Percentiles rank a stretch among this genome's conserved stretches.
Conservation (phyloP, 2,113 vertebrate species). For the Platysteira castanea region DNA sequence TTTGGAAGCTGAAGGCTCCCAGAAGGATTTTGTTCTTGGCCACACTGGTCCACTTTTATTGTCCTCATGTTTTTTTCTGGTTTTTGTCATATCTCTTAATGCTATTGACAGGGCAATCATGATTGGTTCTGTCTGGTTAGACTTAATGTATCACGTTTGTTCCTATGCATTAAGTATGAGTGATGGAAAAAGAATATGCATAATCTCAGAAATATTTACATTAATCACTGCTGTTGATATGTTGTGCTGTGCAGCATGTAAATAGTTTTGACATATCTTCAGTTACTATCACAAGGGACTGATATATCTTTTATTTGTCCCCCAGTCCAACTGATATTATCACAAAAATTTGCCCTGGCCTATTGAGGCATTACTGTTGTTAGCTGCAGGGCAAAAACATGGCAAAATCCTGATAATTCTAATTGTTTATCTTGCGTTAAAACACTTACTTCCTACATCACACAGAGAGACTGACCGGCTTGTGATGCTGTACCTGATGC, state of each 20-base stretch:
- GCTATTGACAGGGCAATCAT: neutral
- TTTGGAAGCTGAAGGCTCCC: neutral
- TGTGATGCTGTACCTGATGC: neutral
- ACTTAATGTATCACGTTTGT: accelerated
- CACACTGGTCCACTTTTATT: neutral
- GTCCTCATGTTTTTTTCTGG: neutral
- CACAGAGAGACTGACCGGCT: neutral
- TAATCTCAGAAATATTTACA: neutral
- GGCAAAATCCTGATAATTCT: neutral
- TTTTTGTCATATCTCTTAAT: neutral
- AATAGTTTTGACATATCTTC: neutral
- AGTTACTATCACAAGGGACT: neutral
- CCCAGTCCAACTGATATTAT: neutral
- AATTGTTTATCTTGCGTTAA: neutral
- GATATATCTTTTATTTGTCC: neutral
- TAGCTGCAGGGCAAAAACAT: neutral
- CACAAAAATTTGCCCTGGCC: neutral
- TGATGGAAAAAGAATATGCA: neutral
- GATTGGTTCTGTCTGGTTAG: neutral
- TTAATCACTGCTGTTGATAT: neutral
- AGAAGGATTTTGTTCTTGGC: neutral
- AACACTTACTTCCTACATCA: neutral
- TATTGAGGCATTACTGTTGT: neutral
- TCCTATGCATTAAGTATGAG: neutral
- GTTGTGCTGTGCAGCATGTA: neutral